Base-by-base conservation (phyloP, 1,140 invertebrate genomes). In the Heliconius hermathena region DNA sequence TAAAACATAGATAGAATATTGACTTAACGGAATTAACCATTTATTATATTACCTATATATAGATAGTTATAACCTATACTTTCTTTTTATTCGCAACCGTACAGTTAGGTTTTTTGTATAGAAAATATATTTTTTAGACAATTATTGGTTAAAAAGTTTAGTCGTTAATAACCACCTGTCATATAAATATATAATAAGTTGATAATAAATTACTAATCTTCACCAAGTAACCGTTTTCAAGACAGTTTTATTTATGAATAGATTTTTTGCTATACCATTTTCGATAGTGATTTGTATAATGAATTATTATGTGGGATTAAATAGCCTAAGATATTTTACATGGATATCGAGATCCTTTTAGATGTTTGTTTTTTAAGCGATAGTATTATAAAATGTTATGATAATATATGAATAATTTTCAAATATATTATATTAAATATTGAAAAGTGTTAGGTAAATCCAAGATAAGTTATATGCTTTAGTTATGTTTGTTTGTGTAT, bases 111-210 rank as follows among this genome's bases (percentile, higher is more conserved):
- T 1, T 29, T 29, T 66, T 29, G n/a, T 66, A 66, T 60, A 22
- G n/a, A 8, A 52, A 20, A 52, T 52, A 20, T 20, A 49, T 52
- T 52, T 52, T 52, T 20, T 52, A 52, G 8, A 8, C 54, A n/a
- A 22, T 8, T 2, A 57, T 57, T 57, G 54, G 54, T 57, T 46
- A 46, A 46, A 46, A 46, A 46, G 20, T 22, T 22, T 9, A 8
- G 54, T 60, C 52, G 52, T 74, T 74, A 57, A 74, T 60, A 60
- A 57, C 60, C 74, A 75, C 74, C 74, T 75, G 54, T 66, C 74
- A 36, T 66, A 75, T 75, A 66, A 75, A 66, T 57, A 41, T 11
- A 8, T 26, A 66, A 66, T 75, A 66, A 75, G 36, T 20, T 36
- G 20, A 36, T 75, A 75, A 75, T 75, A 75, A 66, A 66, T 41